Evolutionary conservation across 2,888 invertebrate species (phyloP), one percentile per base, ranked within the genome.

Genomic region (Temnothorax rugatulus): DNA sequence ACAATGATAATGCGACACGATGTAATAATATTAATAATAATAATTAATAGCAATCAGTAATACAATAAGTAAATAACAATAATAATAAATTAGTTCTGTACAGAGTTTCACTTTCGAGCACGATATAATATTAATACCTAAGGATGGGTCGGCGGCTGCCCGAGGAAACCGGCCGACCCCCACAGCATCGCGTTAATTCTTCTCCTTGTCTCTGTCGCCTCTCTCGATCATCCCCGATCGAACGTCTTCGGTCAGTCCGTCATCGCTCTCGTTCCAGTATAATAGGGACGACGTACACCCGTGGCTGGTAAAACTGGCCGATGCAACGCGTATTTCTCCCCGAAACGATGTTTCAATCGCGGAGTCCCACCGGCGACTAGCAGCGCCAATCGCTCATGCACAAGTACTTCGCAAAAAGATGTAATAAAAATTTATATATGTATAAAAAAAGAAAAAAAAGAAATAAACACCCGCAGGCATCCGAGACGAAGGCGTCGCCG

Each of bases 81-180:
- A 93, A 94, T 94, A 94, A 94, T 94, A 94, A 95, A 95, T 95
- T 94, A 95, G 94, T 94, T 95, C 94, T 94, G 94, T 95, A 95
- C 95, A 95, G 91, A 92, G 92, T 91, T 88, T 86, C 93, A 93
- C 93, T 91, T 71, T 93, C 92, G 93, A 93, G 93, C 93, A 89
- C 84, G 87, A 88, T 89, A 92, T 92, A 93, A 93, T 93, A 94
- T 93, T 92, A 93, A 93, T 92, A 93, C 90, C 93, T 93, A 93
- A 92, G 89, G 85, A 90, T 86, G 84, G 87, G 90, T 61, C 87
- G 83, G 77, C 88, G 85, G 82, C 54, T 63, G 69, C 77, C 29
- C 41, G 41, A 82, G 76, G 59, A 34, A 38, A 38, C 73, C 85
- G 74, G 63, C 84, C 88, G 91, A 86, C 88, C 92, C 88, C 91